Base-by-base conservation (phyloP, 2,113 vertebrate genomes). In the Clupea harengus region DNA sequence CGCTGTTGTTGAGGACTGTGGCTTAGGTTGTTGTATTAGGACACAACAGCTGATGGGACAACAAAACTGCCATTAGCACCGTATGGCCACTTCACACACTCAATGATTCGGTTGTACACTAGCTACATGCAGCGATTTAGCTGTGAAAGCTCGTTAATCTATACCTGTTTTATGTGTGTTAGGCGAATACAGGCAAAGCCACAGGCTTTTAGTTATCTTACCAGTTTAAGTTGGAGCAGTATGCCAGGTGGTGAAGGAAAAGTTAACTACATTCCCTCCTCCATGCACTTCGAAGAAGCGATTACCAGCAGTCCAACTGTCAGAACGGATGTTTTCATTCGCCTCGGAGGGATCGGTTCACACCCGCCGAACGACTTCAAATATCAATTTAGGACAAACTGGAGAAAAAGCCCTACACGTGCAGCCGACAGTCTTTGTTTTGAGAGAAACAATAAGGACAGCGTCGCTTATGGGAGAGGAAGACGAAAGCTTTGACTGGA, bases 231-330 rank as follows among this genome's bases (percentile, higher is more conserved):
- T 32, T 78, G 72, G 11, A 78, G 72, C 2, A 17, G 72, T 15
- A 32, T 32, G 25, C 32, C 72, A 78, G 72, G 32, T 39, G 72
- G 72, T 78, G 72, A 78, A 39, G 13, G 72, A 32, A 78, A 78
- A 78, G 67, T 13, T 39, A 32, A 78, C 72, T 78, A 39, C 72
- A 78, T 78, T 28, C 72, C 72, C 72, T 78, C 72, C 72, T 39
- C 3, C 72, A 17, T 78, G 28, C 32, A 39, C 64, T 10, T 11
- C 25, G 72, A 78, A 78, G 28, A 39, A 78, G 11, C 72, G 72
- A 78, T 78, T 17, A 78, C 25, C 64, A 28, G 72, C 72, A 3
- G 72, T 78, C 72, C 72, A 78, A 78, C 72, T 78, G 72, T 39
- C 72, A 32, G 72, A 78, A 39, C 39, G 72, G 72, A 39, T 32